Evolutionary conservation across 2,113 vertebrate genomes (phyloP).

Genomic region (Tragelaphus imberbis): DNA sequence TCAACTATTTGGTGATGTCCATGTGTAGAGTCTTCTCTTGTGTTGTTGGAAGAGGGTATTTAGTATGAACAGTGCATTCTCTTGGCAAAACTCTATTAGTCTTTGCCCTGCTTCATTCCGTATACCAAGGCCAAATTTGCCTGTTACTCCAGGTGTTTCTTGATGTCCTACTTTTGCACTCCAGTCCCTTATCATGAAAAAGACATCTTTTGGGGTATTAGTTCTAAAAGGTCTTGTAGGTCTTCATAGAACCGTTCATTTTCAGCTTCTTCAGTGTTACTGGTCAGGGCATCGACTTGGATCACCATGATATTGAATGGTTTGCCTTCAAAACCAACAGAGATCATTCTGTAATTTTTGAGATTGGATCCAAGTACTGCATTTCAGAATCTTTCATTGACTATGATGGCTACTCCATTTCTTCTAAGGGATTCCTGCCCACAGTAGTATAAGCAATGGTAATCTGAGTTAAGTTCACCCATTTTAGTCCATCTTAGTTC

Average conservation of each 20-base stretch:
- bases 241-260: background rate
- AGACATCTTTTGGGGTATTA: rapidly evolving
- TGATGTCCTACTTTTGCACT: background rate
- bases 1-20: background rate
- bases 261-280: background rate
- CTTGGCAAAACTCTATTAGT: background rate
- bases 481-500: background rate
- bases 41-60: background rate
- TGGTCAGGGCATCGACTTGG: background rate
- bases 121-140: background rate
- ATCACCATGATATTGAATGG: background rate
- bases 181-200: background rate
- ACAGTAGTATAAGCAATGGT: background rate
- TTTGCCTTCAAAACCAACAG: background rate
- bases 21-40: background rate
- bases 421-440: background rate
- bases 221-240: background rate
- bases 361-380: background rate
- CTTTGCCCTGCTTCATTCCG: background rate
- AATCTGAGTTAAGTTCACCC: background rate
- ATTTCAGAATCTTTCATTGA: background rate
- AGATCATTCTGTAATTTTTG: background rate
- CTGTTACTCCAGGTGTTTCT: background rate
- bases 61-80: background rate
- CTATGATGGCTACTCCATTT: background rate